phyloP scores from a whole-genome alignment of 2,888 invertebrate species.

The Allolobophora icterica region DNA sequence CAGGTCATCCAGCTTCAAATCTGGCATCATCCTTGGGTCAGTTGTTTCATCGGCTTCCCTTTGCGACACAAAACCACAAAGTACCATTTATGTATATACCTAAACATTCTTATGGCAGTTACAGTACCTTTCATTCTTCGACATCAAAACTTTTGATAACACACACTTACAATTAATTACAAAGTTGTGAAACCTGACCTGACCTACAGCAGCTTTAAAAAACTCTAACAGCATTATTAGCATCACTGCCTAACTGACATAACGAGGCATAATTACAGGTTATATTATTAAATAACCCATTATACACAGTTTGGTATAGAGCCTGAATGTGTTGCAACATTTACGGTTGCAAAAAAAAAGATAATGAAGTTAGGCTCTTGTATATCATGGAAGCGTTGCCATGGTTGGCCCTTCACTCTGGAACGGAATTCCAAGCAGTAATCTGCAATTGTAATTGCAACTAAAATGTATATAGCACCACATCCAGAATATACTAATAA shows the following conservation, averaged over 20 bases:
- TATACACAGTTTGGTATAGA: too few species aligned
- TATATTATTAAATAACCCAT: background rate
- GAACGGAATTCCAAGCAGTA: background rate
- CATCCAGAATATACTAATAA: too few species aligned
- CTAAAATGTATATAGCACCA: too few species aligned
- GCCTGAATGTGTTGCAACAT: too few species aligned
- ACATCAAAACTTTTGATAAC: too few species aligned
- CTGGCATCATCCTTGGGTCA: conserved; percentile 21
- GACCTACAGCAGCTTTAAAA: too few species aligned
- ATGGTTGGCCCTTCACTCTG: background rate
- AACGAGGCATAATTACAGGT: background rate
- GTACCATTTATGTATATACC: background rate
- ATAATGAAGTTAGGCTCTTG: background rate
- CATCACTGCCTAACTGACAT: background rate
- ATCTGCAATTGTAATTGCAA: background rate
- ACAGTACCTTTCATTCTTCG: background rate
- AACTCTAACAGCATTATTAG: too few species aligned
- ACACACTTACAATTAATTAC: too few species aligned
- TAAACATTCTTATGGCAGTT: background rate
- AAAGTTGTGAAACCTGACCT: background rate
- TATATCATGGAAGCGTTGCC: background rate
- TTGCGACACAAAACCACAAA: background rate
- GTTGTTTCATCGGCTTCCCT: background rate
- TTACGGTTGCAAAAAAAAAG: too few species aligned
- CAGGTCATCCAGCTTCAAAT: conserved; percentile 51